Evolutionary conservation across 2,888 invertebrate species (phyloP), one percentile per base, ranked within the genome.

Genomic region (Drosophila kambysellisi): DNA sequence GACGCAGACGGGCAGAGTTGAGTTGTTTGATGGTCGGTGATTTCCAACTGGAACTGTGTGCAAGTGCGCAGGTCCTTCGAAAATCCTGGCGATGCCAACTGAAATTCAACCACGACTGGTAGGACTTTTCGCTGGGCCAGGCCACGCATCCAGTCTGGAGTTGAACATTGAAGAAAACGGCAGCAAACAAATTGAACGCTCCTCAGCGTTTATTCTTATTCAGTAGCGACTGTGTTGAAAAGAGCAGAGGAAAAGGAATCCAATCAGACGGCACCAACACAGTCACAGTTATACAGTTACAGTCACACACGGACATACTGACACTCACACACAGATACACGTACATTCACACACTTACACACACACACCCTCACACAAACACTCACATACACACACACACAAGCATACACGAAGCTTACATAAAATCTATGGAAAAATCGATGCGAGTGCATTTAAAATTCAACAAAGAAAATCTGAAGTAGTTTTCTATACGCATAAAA

Each of bases 141-240:
- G 54, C 54, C 53, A 46, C 82, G 87, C 82, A 83, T 91, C 92
- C 92, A 92, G 92, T 92, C 91, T 92, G 89, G 90, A 92, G 88
- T 92, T 89, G 91, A 90, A 92, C 90, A 90, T 91, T 88, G 91
- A 92, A 91, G 91, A 89, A 92, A 85, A 84, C 91, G 92, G 92
- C 91, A 92, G 91, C 91, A 91, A 89, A 79, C 1, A 39, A 80
- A 81, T 59, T 79, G 6, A 89, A 59, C 81, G 88, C 82, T 83
- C 79, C 79, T 73, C 74, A 77, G 53, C 80, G 83, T 83, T 81
- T 71, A 70, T 66, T 61, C 43, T 53, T 54, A 25, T 37, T 37
- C 37, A 69, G 63, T 69, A 84, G 83, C 75, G 85, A 83, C 78
- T 88, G 89, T 84, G 88, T 83, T 82, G 75, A 76, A 75, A 54